phyloP scores from a whole-genome alignment of 2,113 vertebrate genomes.

The Chaenogobius annularis region DNA sequence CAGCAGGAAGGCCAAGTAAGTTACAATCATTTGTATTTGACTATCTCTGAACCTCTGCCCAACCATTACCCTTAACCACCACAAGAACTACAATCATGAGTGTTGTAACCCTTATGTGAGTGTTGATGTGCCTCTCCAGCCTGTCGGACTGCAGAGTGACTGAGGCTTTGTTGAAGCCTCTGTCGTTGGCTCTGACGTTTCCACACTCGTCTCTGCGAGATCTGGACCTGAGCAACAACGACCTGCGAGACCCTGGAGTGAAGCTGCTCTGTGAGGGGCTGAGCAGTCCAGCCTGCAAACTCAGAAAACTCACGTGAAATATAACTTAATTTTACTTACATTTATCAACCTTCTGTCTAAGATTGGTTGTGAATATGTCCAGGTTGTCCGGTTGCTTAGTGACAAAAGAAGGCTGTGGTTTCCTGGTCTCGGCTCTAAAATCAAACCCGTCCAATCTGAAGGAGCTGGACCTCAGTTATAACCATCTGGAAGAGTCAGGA shows the following conservation, averaged over 20 bases:
- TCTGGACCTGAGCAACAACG: slow-evolving; percentile 65
- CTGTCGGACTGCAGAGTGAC: slow-evolving; percentile 58
- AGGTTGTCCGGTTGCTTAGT: slow-evolving; percentile 64
- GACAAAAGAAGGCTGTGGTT: slow-evolving; percentile 35
- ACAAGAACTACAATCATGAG: too few species aligned
- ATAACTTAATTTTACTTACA: not conserved
- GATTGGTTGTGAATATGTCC: not conserved
- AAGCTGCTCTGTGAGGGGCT: slow-evolving; percentile 46
- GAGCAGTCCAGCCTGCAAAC: slow-evolving; percentile 40
- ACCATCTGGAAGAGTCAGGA: slow-evolving; percentile 39
- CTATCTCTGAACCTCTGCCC: too few species aligned
- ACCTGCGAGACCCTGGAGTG: slow-evolving; percentile 48
- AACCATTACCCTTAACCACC: too few species aligned
- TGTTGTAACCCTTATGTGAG: not conserved
- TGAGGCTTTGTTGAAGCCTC: slow-evolving; percentile 29
- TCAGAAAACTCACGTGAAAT: slow-evolving; percentile 48
- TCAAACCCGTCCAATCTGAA: slow-evolving; percentile 37
- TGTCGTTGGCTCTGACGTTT: slow-evolving; percentile 41
- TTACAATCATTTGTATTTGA: not conserved
- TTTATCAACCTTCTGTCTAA: too few species aligned
- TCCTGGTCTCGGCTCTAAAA: slow-evolving; percentile 30
- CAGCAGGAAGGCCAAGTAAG: slow-evolving; percentile 62
- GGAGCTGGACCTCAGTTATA: slow-evolving; percentile 64
- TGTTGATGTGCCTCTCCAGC: slow-evolving; percentile 24
- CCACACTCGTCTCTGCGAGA: slow-evolving; percentile 29